These are phyloP conservation scores for Girardinus metallicus DNA, from an alignment of 2,797 vertebrate species.

Conservation along the genomic window DNA sequence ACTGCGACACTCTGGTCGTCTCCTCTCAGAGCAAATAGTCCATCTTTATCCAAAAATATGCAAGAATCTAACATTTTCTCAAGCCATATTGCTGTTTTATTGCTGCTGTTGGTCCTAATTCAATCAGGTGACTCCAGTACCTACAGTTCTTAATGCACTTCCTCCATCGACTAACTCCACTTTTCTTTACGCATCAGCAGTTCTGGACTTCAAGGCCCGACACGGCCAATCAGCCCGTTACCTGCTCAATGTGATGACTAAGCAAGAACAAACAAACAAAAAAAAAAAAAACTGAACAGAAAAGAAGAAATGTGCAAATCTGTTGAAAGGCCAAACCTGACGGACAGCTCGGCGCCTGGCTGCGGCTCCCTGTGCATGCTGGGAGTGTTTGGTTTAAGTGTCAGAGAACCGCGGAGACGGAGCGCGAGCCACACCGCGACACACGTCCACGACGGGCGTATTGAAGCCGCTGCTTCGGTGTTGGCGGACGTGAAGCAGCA, in stretches of 20 bases:
- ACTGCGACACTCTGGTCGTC: conserved; percentile 21
- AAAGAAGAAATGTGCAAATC: conserved; percentile 3
- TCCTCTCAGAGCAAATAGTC: conserved; percentile 10
- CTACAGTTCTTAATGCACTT: too few relatives aligned
- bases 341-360: not conserved
- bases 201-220: conserved; percentile 32
- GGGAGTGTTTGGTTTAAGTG: not conserved
- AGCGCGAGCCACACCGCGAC: not conserved
- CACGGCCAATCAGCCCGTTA: not conserved
- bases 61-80: not conserved
- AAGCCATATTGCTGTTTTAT: conserved; percentile 18
- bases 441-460: not conserved
- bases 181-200: conserved; percentile 33
- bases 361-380: not conserved
- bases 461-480: not conserved
- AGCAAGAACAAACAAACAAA: not conserved
- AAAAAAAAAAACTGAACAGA: not conserved
- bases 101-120: not conserved
- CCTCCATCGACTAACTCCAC: not conserved
- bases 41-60: conserved; percentile 5
- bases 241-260: not conserved
- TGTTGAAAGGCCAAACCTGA: conserved; percentile 9
- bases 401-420: not conserved
- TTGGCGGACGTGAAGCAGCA: not conserved
- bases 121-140: not conserved